phyloP scores from a whole-genome alignment of 2,113 vertebrate species.

The Ginglymostoma cirratum region DNA sequence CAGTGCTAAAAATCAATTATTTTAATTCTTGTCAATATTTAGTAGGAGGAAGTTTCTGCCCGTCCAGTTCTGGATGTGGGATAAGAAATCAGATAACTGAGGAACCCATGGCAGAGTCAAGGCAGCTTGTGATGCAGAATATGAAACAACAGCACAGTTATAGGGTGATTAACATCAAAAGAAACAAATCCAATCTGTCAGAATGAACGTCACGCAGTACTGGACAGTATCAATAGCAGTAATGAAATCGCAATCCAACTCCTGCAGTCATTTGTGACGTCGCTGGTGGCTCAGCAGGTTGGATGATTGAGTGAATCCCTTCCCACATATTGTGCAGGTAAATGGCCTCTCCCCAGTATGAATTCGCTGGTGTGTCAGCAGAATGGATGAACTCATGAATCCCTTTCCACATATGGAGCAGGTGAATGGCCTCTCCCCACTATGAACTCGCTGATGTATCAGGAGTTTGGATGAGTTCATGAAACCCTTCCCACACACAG shows the following conservation, averaged over 20 bases:
- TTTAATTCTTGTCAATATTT: neutral
- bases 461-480: too few relatives aligned
- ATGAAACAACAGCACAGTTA: neutral
- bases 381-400: too few relatives aligned
- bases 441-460: too few relatives aligned
- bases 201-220: neutral
- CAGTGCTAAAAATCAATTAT: neutral
- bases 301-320: too few relatives aligned
- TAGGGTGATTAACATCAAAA: neutral
- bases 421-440: too few relatives aligned
- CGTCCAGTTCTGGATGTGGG: neutral
- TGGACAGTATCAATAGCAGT: neutral
- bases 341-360: too few relatives aligned
- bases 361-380: neutral
- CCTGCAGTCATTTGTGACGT: neutral
- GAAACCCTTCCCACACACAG: too few relatives aligned
- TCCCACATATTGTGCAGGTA: too few relatives aligned
- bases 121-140: neutral
- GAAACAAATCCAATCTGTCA: neutral
- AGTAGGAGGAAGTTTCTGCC: neutral
- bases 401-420: too few relatives aligned
- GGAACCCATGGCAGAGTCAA: neutral
- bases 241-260: neutral
- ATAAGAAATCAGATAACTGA: neutral
- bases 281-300: neutral